Evolutionary conservation across 2,888 invertebrate genomes (phyloP), one percentile per base, ranked within the genome.

Genomic region (Furcula furcula): DNA sequence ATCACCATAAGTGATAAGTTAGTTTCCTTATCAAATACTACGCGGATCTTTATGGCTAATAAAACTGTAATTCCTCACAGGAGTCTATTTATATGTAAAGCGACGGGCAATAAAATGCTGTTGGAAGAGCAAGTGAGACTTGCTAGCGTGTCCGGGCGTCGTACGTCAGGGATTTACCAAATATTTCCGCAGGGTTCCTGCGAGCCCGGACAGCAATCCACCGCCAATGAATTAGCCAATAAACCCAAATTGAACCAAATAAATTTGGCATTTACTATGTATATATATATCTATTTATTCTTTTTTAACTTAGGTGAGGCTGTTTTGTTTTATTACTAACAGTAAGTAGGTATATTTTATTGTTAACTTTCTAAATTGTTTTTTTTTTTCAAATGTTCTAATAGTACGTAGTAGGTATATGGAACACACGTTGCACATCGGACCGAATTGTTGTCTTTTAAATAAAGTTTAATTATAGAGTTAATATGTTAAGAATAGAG

Each of bases 221-320:
- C 71, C 68, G 72, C 71, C 83, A 77, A 83, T 79, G 82, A 84
- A 86, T 86, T 84, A 84, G 79, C 79, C 78, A 79, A 86, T 86
- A 86, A 85, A 86, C 81, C 72, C 77, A 83, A 84, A 86, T 86
- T 84, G 85, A 76, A 78, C 69, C 70, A 76, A 83, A 84, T 86
- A 86, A 85, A 85, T 83, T 76, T 70, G 48, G 70, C 76, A 78
- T 79, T 77, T n/a, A n/a, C n/a, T n/a, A n/a, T n/a, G n/a, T n/a
- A n/a, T n/a, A n/a, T n/a, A n/a, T n/a, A n/a, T n/a, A n/a, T 78
- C 71, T 72, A 67, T 77, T 76, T 65, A 46, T n/a, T n/a, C n/a
- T n/a, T n/a, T 60, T 50, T 61, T 62, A 56, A 62, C 51, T 60
- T 63, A 48, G 42, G 55, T 48, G 55, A 44, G 37, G 54, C 27